phyloP scores from a whole-genome alignment of 2,888 invertebrate genomes.

The Trisateles emortualis region DNA sequence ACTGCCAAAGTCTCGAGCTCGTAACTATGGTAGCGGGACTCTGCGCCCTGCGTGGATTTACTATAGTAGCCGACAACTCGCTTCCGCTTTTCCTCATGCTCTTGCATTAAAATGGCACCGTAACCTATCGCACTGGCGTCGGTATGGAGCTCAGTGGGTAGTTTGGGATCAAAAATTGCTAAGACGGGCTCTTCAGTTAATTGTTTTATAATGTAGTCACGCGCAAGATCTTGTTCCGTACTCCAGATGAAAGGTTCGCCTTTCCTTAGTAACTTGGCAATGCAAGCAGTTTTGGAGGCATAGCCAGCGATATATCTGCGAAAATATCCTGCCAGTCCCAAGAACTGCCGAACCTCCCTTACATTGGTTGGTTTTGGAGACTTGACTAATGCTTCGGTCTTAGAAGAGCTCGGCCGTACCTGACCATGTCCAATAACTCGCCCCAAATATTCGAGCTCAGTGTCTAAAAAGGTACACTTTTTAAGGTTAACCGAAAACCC shows the following conservation, averaged over 20 bases:
- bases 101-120: conserved; percentile 1
- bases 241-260: neutral
- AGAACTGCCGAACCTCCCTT: conserved; percentile 7
- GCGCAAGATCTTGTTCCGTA: neutral
- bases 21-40: too few relatives aligned
- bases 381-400: neutral
- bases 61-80: neutral
- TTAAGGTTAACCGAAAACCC: neutral
- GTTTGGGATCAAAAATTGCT: neutral
- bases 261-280: neutral
- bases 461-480: neutral
- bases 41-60: neutral
- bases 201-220: neutral
- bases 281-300: neutral
- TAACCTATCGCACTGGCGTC: conserved; percentile 7
- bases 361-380: neutral
- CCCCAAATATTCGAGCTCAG: neutral
- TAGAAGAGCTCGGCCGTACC: neutral
- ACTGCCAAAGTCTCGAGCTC: conserved; percentile 22
- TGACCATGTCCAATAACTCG: neutral
- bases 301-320: neutral
- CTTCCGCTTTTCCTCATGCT: neutral
- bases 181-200: conserved; percentile 3
- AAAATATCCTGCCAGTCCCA: conserved; percentile 5
- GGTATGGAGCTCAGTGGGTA: conserved; percentile 6